These are phyloP conservation scores for Arbacia lixula DNA, from an alignment of 53 echinoderm and acorn worm species.

Conservation along the genomic window DNA sequence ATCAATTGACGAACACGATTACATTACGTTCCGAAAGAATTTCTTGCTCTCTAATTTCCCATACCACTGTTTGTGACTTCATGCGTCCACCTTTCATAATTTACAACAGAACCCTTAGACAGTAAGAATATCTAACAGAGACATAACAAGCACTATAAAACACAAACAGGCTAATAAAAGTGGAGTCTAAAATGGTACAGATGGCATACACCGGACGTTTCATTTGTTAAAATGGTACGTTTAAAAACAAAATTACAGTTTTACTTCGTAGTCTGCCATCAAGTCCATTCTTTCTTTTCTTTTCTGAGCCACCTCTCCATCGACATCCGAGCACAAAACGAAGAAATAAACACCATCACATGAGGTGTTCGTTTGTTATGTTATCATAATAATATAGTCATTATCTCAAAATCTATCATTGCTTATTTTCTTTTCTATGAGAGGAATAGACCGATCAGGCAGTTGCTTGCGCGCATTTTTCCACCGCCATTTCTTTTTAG, in stretches of 20 bases:
- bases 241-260: slow-evolving; percentile 20
- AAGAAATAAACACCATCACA: slow-evolving; percentile 8
- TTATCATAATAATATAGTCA: slow-evolving; percentile 2
- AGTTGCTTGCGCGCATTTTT: not conserved
- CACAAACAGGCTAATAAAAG: slow-evolving; percentile 7
- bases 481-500: not conserved
- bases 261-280: not conserved
- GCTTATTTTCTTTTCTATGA: not conserved
- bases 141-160: slow-evolving; percentile 5
- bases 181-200: not conserved
- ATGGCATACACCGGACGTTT: slow-evolving; percentile 25
- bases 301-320: no score
- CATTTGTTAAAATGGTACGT: slow-evolving; percentile 8
- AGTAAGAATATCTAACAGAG: no score
- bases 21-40: no score
- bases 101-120: no score
- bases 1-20: no score
- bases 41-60: no score
- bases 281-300: not conserved
- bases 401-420: no score
- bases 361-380: not conserved
- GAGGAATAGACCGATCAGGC: not conserved
- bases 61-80: not conserved
- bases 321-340: slow-evolving; percentile 28
- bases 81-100: no score